Evolutionary conservation across 2,113 vertebrate genomes (phyloP), one percentile per base, ranked within the genome.

Genomic region (Sula dactylatra): DNA sequence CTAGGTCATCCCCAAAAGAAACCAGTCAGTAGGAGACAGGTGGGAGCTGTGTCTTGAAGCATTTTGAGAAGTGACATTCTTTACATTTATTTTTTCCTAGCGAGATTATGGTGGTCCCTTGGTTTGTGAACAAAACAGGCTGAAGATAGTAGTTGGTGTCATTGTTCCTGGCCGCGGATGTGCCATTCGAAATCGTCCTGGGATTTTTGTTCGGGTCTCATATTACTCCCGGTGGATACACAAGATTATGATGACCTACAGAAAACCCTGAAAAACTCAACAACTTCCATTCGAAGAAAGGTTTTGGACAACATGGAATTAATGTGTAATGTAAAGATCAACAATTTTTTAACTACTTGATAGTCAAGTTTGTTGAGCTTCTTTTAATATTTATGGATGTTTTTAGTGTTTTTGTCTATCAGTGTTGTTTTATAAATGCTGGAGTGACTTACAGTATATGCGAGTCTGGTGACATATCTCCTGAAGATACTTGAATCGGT

Each of bases 141-240:
- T 98, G 97, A 99, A 98, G 96, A 98, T 99, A 67, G 98, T 99
- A n/a, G 98, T 99, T 54, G 99, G 99, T 19, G 99, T 99, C 65
- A 99, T 99, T 66, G 98, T 99, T 90, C 99, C 99, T 44, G 99
- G 99, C 74, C 98, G 99, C 34, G 99, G 99, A 89, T 99, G 99
- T 32, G 99, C 99, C 42, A 97, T 99, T 61, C 98, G 98, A 90
- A 99, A 99, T 94, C 99, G 99, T 52, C 99, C 99, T 12, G 99
- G 98, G 40, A 98, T 99, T 95, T 99, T 99, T 95, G 98, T 99
- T 88, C 99, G 99, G 29, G 99, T 99, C 73, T 99, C 99, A 8
- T 99, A 98, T 96, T 99, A 99, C 94, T 98, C 99, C 15, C 98
- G 99, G 85, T 99, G 99, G 99, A 99, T 99, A 98, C 99, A 99